Evolutionary conservation across 2,797 vertebrate genomes (phyloP).

Genomic region (Silurus lanzhouensis): DNA sequence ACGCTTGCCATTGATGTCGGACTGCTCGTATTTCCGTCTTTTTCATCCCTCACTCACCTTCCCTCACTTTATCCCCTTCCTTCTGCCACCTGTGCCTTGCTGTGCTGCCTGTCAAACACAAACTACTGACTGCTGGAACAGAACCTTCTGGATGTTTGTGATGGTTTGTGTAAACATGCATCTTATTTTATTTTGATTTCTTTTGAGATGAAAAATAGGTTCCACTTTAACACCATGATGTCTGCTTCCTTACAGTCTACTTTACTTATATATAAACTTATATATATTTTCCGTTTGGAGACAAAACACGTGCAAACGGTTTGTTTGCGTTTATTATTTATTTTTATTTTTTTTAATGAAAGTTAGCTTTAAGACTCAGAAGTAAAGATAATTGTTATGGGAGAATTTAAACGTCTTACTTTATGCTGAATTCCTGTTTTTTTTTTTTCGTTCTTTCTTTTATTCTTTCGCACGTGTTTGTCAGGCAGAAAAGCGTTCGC

Average conservation of each 20-base stretch:
- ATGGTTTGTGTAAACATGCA: neutral
- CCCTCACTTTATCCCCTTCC: neutral
- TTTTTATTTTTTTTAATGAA: too few relatives aligned
- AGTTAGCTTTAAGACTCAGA: neutral
- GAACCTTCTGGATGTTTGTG: neutral
- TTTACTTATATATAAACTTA: too few relatives aligned
- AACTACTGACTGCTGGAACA: neutral
- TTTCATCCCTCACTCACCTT: constrained; percentile 28
- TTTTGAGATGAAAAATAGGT: neutral
- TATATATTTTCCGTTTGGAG: too few relatives aligned
- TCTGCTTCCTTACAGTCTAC: too few relatives aligned
- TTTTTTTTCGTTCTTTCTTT: neutral
- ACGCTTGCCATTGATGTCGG: constrained; percentile 92
- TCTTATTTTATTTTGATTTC: neutral
- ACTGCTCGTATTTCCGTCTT: constrained; percentile 72
- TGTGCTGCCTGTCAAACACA: neutral
- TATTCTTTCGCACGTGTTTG: neutral
- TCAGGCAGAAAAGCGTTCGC: neutral
- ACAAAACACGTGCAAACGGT: too few relatives aligned
- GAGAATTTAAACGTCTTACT: neutral
- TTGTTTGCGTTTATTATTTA: too few relatives aligned
- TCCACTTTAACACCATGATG: neutral
- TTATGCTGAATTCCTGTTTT: neutral
- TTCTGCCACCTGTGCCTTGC: neutral
- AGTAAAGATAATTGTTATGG: neutral